A percentile compares a stretch with the other conserved stretches of the same genome.
Conservation (phyloP, 1,140 invertebrate genomes). For the Monochamus saltuarius region DNA sequence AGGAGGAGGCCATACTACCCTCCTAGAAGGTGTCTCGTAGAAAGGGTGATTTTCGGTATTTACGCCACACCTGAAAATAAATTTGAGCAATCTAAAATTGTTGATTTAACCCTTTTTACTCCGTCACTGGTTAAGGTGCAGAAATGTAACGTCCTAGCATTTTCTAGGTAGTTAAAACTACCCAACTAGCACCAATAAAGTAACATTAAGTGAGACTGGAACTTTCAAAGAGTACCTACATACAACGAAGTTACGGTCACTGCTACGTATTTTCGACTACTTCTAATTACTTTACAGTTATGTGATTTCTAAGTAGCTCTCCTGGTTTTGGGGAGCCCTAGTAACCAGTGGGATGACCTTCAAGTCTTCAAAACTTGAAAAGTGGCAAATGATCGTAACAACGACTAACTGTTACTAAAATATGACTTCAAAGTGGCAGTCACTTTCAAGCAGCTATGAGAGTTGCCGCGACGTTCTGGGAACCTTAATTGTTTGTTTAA, state of each 20-base stretch:
- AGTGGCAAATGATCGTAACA: background rate
- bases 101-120: background rate
- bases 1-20: constrained; percentile 37
- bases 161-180: background rate
- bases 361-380: background rate
- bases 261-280: no score
- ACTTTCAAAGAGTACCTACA: no score
- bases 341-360: no score
- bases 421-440: no score
- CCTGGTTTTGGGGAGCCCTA: no score
- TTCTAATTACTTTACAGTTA: no score
- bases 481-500: no score
- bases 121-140: background rate
- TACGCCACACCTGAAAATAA: constrained; percentile 12
- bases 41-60: constrained; percentile 11
- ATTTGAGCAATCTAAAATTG: background rate
- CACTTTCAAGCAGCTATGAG: no score
- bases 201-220: background rate
- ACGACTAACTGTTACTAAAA: no score
- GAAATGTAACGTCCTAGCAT: background rate
- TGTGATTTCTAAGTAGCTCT: no score
- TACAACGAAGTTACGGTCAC: no score
- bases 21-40: constrained; percentile 1
- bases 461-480: no score
- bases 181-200: background rate